phyloP scores from a whole-genome alignment of 1,140 invertebrate species.

The Meteorus sp. region DNA sequence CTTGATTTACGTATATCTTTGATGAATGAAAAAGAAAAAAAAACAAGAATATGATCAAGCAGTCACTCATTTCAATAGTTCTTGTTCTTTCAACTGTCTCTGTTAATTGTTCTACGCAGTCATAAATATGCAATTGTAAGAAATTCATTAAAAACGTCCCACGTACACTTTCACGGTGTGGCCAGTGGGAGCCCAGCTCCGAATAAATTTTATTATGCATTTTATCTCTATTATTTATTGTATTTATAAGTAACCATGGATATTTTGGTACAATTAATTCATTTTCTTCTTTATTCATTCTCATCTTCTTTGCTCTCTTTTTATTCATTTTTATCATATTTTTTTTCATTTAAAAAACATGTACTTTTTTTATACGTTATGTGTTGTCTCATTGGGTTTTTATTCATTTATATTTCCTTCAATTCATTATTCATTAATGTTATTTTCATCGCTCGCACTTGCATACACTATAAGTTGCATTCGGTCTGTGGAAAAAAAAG shows the following conservation, averaged over 20 bases:
- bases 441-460: conserved; percentile 33
- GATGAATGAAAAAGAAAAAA: conserved; percentile 35
- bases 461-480: conserved; percentile 33
- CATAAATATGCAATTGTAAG: conserved; percentile 58
- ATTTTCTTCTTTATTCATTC: conserved; percentile 45
- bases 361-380: conserved; percentile 32
- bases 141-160: conserved; percentile 55
- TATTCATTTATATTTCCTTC: conserved; percentile 7
- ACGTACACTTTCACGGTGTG: conserved; percentile 48
- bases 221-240: conserved; percentile 57
- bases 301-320: conserved; percentile 35
- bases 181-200: conserved; percentile 57
- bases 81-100: conserved; percentile 20
- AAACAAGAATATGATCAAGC: conserved; percentile 40
- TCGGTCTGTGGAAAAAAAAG: conserved; percentile 41
- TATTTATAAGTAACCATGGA: conserved; percentile 58
- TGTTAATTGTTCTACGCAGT: conserved; percentile 42
- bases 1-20: conserved; percentile 32
- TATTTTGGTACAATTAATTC: conserved; percentile 58
- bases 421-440: conserved; percentile 27
- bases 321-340: conserved; percentile 13
- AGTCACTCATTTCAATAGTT: conserved; percentile 32
- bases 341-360: conserved; percentile 44
- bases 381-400: conserved; percentile 21
- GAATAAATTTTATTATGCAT: conserved; percentile 55